These are phyloP conservation scores for Linurgus olivaceus DNA, from an alignment of 2,797 vertebrate species.

Conservation along the genomic window DNA sequence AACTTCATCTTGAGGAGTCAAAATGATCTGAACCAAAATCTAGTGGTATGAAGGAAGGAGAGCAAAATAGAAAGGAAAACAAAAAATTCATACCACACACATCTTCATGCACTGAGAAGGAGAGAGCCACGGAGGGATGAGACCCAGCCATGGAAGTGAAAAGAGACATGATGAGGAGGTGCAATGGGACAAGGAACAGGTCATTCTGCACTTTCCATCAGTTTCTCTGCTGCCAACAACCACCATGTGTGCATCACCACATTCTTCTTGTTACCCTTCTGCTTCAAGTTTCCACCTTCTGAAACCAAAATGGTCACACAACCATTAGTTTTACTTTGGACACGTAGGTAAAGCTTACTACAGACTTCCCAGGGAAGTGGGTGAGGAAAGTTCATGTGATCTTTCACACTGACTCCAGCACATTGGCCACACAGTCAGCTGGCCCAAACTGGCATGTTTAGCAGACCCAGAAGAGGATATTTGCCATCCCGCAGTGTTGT, in stretches of 20 bases:
- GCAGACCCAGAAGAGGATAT: neutral
- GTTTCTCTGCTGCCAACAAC: neutral
- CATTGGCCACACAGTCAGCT: neutral
- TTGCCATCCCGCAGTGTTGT: fast-evolving
- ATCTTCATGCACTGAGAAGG: neutral
- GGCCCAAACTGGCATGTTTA: neutral
- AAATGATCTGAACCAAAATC: slow-evolving; percentile 15
- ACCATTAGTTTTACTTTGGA: neutral
- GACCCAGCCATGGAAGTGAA: neutral
- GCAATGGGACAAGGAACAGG: neutral
- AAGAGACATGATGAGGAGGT: neutral
- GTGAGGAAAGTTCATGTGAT: neutral
- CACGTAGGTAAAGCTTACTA: fast-evolving
- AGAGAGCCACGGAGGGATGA: neutral
- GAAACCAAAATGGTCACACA: fast-evolving
- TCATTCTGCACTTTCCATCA: neutral
- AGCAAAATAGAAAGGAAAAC: neutral
- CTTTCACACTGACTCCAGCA: neutral
- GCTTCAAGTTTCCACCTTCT: neutral
- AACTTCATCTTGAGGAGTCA: neutral
- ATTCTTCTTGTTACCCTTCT: neutral
- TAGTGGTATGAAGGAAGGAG: neutral
- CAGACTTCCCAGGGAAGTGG: neutral
- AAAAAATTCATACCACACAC: neutral
- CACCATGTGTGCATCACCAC: fast-evolving